Percentiles rank a stretch among this genome's conserved stretches.
These are phyloP conservation scores for Ibidorhyncha struthersii DNA, from an alignment of 2,113 vertebrate species.

Conservation along the genomic window DNA sequence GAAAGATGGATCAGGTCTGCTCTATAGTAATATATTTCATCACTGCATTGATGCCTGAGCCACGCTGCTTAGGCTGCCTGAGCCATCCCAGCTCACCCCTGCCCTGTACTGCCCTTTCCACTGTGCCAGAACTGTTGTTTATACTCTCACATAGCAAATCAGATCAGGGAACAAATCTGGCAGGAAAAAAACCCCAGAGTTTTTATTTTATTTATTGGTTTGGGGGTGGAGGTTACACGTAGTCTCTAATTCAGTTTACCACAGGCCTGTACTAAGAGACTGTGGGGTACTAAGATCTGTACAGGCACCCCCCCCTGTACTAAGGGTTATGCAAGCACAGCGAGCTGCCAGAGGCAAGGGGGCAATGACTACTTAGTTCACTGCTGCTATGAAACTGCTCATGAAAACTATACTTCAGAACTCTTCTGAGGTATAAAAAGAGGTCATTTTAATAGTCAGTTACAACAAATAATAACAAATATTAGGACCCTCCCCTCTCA, in stretches of 20 bases:
- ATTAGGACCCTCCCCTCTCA: neutral
- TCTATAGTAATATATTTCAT: neutral
- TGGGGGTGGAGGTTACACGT: neutral
- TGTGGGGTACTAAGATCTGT: neutral
- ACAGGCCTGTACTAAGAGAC: neutral
- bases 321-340: neutral
- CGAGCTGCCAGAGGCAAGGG: neutral
- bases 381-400: neutral
- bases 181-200: neutral
- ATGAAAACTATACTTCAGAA: neutral
- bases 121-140: neutral
- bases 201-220: neutral
- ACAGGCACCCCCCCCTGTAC: neutral
- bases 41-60: neutral
- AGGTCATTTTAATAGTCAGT: neutral
- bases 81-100: neutral
- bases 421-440: neutral
- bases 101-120: neutral
- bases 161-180: neutral
- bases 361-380: neutral
- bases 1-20: neutral
- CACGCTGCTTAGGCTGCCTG: neutral
- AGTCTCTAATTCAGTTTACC: neutral
- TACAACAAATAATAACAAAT: neutral
- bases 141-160: neutral